These are phyloP conservation scores for Trinorchestia longiramus DNA, from an alignment of 1,140 invertebrate species.

Conservation along the genomic window DNA sequence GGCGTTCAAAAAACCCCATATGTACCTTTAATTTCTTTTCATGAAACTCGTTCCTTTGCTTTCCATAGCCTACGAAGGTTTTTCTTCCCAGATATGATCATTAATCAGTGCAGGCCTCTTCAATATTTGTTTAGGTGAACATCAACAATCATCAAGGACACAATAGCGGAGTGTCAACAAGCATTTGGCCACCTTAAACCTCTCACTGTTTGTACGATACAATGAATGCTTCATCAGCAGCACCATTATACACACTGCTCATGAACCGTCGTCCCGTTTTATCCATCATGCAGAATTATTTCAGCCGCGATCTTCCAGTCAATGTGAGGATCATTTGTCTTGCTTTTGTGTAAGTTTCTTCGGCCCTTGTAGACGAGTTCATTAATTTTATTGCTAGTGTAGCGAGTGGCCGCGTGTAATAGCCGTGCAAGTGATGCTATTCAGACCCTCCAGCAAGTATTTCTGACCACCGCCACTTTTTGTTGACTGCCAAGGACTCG, in stretches of 20 bases:
- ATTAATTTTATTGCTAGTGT: conserved; percentile 22
- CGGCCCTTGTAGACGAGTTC: conserved; percentile 32
- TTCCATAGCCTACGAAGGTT: not conserved
- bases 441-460: not conserved
- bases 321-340: conserved; percentile 4
- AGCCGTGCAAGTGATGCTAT: conserved; percentile 7
- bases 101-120: conserved; percentile 20
- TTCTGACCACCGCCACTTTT: not conserved
- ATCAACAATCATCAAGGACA: conserved; percentile 33
- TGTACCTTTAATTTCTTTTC: not conserved
- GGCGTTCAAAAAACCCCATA: not conserved
- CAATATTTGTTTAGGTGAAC: conserved; percentile 38
- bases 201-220: conserved; percentile 2
- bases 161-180: conserved; percentile 49
- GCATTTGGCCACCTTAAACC: not conserved
- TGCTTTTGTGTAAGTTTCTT: conserved; percentile 35
- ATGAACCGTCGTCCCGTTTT: not conserved
- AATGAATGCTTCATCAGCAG: conserved; percentile 14
- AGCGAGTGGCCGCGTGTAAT: not conserved
- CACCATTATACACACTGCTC: not conserved
- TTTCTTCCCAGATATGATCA: not conserved
- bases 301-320: not conserved
- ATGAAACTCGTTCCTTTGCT: not conserved
- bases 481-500: not conserved
- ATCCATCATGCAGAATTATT: not conserved